Conservation (phyloP, 1,140 invertebrate genomes). For the Akabosia matsudoensis region DNA sequence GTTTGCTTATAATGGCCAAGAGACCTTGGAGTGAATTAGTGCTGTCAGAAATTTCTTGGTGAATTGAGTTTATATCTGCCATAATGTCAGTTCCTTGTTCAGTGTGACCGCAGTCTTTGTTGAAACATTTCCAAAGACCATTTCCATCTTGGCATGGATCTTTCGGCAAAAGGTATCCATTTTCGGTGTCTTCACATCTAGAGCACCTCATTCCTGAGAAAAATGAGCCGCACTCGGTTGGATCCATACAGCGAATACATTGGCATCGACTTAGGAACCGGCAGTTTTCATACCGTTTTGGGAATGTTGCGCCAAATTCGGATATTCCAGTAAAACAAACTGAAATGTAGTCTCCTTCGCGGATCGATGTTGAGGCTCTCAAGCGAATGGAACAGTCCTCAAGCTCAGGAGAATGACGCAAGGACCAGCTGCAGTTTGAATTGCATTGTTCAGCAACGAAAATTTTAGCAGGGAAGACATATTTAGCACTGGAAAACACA, state of each 20-base stretch:
- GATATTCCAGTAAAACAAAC: conserved; percentile 1
- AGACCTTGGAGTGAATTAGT: background rate
- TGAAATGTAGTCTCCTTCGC: background rate
- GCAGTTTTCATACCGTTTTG: conserved; percentile 5
- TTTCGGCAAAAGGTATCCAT: background rate
- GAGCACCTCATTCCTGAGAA: conserved; percentile 3
- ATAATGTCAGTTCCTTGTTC: background rate
- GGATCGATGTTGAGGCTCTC: background rate
- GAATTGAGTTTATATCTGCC: background rate
- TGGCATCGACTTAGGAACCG: background rate
- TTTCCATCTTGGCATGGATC: background rate
- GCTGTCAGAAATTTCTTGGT: conserved; percentile 4
- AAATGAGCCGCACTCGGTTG: background rate
- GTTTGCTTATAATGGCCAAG: background rate
- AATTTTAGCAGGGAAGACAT: conserved; percentile 10
- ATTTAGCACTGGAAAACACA: conserved; percentile 11
- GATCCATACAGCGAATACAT: conserved; percentile 4
- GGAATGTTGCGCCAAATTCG: background rate
- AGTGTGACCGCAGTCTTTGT: background rate
- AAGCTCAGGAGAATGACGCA: background rate
- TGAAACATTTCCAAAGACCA: background rate
- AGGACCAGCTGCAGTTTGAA: conserved; percentile 20
- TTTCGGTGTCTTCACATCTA: background rate
- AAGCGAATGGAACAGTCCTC: conserved; percentile 9
- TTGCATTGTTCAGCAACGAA: conserved; percentile 7